phyloP scores from a whole-genome alignment of 2,888 invertebrate genomes.

The Tanypteryx hageni region DNA sequence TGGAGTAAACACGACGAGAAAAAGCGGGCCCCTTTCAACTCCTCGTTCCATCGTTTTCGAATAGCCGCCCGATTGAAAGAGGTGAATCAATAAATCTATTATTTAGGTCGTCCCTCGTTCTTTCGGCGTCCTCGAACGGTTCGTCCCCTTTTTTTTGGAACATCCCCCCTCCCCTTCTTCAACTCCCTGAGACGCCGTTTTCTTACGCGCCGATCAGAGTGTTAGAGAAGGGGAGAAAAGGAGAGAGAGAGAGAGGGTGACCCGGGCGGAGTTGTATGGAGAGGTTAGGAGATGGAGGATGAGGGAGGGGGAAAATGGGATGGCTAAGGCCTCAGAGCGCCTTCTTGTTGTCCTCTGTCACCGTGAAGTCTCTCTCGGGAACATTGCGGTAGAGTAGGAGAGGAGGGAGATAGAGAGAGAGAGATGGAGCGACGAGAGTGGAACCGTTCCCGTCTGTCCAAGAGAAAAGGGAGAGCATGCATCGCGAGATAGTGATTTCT shows the following conservation, averaged over 20 bases:
- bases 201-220: too few species aligned
- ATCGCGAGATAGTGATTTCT: neutral
- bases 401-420: neutral
- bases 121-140: neutral
- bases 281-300: neutral
- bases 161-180: neutral
- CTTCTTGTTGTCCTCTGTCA: neutral
- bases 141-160: neutral
- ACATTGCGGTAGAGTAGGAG: neutral
- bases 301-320: neutral
- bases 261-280: too few species aligned
- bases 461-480: neutral
- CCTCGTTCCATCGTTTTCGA: neutral
- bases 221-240: too few species aligned
- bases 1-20: neutral
- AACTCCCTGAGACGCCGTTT: neutral
- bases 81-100: neutral
- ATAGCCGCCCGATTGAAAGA: neutral
- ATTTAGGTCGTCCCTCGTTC: slow-evolving; percentile 20
- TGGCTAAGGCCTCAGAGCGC: neutral
- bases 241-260: too few species aligned
- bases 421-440: neutral
- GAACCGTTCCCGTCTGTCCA: neutral
- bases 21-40: neutral
- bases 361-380: slow-evolving; percentile 8